Conservation (phyloP, 2,113 vertebrate genomes). For the Bolborhynchus lineola region DNA sequence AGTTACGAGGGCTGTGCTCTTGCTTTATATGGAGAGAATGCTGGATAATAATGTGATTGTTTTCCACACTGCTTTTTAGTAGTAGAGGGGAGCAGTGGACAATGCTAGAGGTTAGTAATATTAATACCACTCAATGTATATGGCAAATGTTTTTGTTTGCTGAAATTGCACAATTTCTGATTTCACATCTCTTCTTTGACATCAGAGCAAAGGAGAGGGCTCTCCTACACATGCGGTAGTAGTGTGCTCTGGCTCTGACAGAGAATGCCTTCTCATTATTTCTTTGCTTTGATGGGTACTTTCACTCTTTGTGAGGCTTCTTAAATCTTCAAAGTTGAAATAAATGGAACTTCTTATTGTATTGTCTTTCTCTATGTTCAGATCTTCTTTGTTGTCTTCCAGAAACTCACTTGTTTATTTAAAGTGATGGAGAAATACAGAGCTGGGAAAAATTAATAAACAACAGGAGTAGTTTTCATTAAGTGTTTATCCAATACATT, state of each 20-base stretch:
- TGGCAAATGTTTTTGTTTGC: neutral
- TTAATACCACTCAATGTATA: accelerated
- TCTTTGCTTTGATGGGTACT: neutral
- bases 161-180: neutral
- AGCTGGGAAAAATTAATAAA: neutral
- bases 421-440: neutral
- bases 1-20: neutral
- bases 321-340: neutral
- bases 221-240: neutral
- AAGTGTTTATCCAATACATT: neutral
- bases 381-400: neutral
- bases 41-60: accelerated
- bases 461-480: neutral
- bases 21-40: neutral
- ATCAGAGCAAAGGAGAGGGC: neutral
- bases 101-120: neutral
- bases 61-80: neutral
- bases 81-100: neutral
- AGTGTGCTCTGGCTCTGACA: neutral
- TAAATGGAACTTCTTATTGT: neutral
- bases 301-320: neutral
- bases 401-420: neutral
- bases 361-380: neutral
- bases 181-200: neutral
- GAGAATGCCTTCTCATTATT: neutral